Evolutionary conservation across 2,113 vertebrate genomes (phyloP).

Genomic region (Semnornis frantzii): DNA sequence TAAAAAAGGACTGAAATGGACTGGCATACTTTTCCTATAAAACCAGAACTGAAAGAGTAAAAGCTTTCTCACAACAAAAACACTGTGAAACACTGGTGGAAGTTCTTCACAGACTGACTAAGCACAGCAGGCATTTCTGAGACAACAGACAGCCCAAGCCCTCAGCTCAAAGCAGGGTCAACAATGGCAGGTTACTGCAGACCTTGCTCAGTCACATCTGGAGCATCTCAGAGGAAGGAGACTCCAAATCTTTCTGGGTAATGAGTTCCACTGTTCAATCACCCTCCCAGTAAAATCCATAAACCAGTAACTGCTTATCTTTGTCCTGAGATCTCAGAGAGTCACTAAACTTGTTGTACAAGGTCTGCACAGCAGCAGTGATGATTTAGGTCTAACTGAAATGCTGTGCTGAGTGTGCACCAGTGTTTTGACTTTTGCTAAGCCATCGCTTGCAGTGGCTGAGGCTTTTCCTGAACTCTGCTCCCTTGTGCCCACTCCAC

Average conservation of each 20-base stretch:
- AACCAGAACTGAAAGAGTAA: background rate
- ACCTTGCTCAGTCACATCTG: too few species aligned
- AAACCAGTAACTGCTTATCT: background rate
- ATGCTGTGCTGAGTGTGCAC: background rate
- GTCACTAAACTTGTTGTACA: background rate
- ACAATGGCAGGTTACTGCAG: accelerated
- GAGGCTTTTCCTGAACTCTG: background rate
- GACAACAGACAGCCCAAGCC: background rate
- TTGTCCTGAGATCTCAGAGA: accelerated
- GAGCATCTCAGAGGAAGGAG: background rate
- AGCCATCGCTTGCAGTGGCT: too few species aligned
- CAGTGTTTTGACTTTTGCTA: background rate
- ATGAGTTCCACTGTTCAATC: accelerated
- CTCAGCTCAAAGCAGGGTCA: background rate
- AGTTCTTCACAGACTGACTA: accelerated
- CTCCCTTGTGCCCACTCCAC: accelerated
- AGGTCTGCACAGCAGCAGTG: background rate
- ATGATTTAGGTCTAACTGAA: background rate
- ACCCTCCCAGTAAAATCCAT: background rate
- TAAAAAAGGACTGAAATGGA: background rate
- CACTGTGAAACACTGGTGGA: background rate
- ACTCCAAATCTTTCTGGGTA: background rate
- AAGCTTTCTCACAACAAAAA: background rate
- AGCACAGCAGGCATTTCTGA: background rate
- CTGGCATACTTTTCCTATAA: background rate